Evolutionary conservation across 2,113 vertebrate genomes (phyloP).

Genomic region (Pedetes capensis): DNA sequence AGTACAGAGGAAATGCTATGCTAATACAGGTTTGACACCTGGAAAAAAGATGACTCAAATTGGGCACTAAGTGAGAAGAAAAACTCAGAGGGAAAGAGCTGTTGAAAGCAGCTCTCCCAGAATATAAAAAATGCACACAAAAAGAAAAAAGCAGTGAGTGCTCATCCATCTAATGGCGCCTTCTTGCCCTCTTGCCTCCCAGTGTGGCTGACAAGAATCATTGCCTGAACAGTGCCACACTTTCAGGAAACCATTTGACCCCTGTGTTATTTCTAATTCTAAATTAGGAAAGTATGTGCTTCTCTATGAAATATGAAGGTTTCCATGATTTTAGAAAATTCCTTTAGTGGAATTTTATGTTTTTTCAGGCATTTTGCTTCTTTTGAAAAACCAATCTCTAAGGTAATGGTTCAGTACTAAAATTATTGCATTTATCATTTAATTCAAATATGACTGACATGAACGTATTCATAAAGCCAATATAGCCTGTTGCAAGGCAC

Average conservation of each 20-base stretch:
- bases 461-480: not conserved
- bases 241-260: not conserved
- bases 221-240: not conserved
- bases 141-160: not conserved
- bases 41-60: slow-evolving; percentile 52
- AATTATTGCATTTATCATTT: slow-evolving; percentile 6
- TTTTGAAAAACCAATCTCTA: slow-evolving; percentile 3
- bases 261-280: not conserved
- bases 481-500: not conserved
- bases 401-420: slow-evolving; percentile 18
- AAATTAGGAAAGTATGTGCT: slow-evolving; percentile 37
- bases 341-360: not conserved
- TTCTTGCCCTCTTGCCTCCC: not conserved
- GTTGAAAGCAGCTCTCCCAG: slow-evolving; percentile 24
- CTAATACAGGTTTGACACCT: slow-evolving; percentile 41
- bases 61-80: slow-evolving; percentile 4
- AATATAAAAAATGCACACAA: not conserved
- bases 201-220: not conserved
- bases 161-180: not conserved
- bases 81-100: slow-evolving; percentile 34
- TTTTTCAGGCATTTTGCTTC: slow-evolving; percentile 14
- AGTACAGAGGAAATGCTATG: slow-evolving; percentile 42
- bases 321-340: slow-evolving; percentile 10
- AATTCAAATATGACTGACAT: slow-evolving; percentile 46
- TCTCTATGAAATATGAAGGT: slow-evolving; percentile 16